Evolutionary conservation across 2,888 invertebrate genomes (phyloP), one percentile per base, ranked within the genome.

Genomic region (Mimumesa dahlbomi): DNA sequence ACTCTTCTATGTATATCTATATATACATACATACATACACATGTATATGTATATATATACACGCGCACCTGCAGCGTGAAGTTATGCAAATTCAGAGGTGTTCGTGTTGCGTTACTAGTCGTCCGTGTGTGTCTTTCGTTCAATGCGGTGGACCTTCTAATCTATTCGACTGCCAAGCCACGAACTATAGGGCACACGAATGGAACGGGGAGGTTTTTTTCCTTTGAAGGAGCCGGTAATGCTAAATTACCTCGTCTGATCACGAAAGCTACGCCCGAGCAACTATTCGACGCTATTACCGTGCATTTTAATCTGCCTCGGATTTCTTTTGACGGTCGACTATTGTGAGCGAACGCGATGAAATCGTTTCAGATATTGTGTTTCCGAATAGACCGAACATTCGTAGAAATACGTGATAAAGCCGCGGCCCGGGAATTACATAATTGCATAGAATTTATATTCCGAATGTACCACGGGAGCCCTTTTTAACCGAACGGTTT

Each of bases 81-180:
- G 42, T 71, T 71, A 73, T 71, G 65, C 53, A 71, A 73, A 73
- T 71, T 73, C 52, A 0, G n/a, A 7, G 29, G 46, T n/a, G 56
- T 38, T 34, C 22, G 56, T 49, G 36, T 48, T 42, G 13, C 4
- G n/a, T 49, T n/a, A n/a, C n/a, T n/a, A n/a, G 1, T 19, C 45
- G 38, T 34, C 50, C 46, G 52, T 36, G 56, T 31, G 56, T 53
- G 69, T 54, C 59, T 67, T 48, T 49, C 40, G 21, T 34, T 40
- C 59, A 42, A 16, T 38, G 48, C 49, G 45, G 31, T 25, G 68
- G 42, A 34, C 54, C 66, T 59, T 45, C 21, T 48, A 22, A 49
- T 43, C 53, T 22, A 48, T 49, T 59, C 31, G 50, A 5, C 22
- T 22, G 43, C 25, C 19, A 18, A 18, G 14, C 42, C 40, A 42